These are phyloP conservation scores for Phymorhynchus buccinoides DNA, from an alignment of 1,140 invertebrate genomes.

Conservation along the genomic window DNA sequence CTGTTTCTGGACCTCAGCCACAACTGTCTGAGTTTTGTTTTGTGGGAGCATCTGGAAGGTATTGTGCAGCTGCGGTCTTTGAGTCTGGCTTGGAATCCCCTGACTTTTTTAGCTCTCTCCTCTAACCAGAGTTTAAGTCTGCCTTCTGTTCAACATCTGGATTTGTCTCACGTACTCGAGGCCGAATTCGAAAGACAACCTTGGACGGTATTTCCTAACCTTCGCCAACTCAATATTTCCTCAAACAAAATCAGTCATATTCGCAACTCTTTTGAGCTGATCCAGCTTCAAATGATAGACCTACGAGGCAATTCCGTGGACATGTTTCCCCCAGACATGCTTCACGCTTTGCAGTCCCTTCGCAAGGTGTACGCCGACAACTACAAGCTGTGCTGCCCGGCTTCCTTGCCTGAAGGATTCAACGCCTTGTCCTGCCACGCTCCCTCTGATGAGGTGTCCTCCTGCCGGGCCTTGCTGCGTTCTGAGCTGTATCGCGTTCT, in stretches of 20 bases:
- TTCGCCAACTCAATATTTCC: not conserved
- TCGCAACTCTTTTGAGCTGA: not conserved
- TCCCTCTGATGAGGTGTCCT: not conserved
- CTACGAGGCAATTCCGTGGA: not conserved
- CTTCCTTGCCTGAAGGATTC: not conserved
- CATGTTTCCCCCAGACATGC: not conserved
- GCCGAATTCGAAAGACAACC: not conserved
- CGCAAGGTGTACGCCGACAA: not conserved
- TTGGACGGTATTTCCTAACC: not conserved
- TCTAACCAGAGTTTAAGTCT: not conserved
- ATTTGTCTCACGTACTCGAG: not conserved
- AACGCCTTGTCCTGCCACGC: not conserved
- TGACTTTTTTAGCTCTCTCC: slow-evolving; percentile 2
- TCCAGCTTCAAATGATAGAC: not conserved
- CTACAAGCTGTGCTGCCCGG: slow-evolving; percentile 29
- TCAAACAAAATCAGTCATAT: not conserved
- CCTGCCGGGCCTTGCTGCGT: not conserved
- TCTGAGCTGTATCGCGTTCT: not conserved
- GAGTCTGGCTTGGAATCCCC: not conserved
- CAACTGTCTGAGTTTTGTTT: not conserved
- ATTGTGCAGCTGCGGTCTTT: not conserved
- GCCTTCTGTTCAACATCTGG: not conserved
- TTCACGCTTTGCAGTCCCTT: not conserved
- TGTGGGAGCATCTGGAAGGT: not conserved
- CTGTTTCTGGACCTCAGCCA: slow-evolving; percentile 29